Conservation (phyloP, 92 coral and sea anemone genomes). For the Palythoa grandiflora region DNA sequence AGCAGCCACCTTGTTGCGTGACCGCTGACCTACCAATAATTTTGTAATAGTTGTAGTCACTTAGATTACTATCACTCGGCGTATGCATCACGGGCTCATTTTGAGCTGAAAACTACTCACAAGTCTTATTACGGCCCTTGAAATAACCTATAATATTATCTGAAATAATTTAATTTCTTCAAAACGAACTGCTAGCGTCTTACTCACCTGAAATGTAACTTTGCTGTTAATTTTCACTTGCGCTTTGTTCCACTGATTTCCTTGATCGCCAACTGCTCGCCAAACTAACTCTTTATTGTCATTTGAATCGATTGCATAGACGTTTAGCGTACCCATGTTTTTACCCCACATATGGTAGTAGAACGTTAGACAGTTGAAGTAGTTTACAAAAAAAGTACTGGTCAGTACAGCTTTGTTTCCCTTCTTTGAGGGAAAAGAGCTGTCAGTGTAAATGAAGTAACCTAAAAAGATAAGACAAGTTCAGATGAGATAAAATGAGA, state of each 20-base stretch:
- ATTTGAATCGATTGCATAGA: slow-evolving; percentile 3
- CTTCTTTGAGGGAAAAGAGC: slow-evolving; percentile 14
- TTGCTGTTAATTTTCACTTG: slow-evolving; percentile 16
- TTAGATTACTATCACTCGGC: too few species aligned
- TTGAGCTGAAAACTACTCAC: too few species aligned
- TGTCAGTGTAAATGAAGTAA: slow-evolving; percentile 25
- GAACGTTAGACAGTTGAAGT: slow-evolving; percentile 37
- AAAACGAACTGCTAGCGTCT: not conserved
- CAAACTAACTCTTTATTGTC: not conserved
- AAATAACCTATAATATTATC: too few species aligned
- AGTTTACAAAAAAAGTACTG: slow-evolving; percentile 4
- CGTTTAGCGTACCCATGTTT: slow-evolving; percentile 35
- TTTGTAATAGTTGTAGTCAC: too few species aligned
- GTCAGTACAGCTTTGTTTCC: not conserved
- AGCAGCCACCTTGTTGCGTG: too few species aligned
- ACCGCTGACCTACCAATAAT: too few species aligned
- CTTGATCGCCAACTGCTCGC: slow-evolving; percentile 45
- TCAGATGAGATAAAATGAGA: too few species aligned
- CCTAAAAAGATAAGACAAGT: not conserved
- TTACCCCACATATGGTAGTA: slow-evolving; percentile 40
- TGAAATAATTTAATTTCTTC: not conserved
- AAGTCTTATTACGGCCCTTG: too few species aligned
- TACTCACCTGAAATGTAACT: slow-evolving; percentile 32
- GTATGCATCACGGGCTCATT: too few species aligned
- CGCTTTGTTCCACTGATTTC: slow-evolving; percentile 35